phyloP scores from a whole-genome alignment of 2,113 vertebrate species.

The Verasper variegatus region DNA sequence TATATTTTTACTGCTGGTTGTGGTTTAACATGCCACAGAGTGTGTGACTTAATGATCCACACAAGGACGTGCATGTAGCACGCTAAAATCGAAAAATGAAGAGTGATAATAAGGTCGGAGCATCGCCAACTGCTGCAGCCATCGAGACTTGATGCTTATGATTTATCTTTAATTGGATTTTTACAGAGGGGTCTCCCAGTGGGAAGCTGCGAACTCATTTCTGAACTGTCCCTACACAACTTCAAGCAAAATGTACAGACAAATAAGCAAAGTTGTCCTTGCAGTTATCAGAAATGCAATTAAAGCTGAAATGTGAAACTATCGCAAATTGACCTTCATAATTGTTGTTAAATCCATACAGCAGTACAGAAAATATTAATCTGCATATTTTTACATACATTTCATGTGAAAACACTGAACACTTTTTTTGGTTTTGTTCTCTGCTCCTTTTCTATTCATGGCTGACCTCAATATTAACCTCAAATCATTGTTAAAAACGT shows the following conservation, averaged over 20 bases:
- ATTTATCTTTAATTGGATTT: conserved; percentile 60
- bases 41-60: conserved; percentile 22
- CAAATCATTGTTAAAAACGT: conserved; percentile 32
- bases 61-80: conserved; percentile 37
- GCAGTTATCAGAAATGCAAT: background rate
- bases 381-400: conserved; percentile 34
- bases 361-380: background rate
- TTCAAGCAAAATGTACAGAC: conserved; percentile 24
- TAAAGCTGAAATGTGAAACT: conserved; percentile 7
- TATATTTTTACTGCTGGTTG: background rate
- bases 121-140: conserved; percentile 20
- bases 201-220: conserved; percentile 49
- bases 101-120: conserved; percentile 40
- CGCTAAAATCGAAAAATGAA: conserved; percentile 43
- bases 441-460: conserved; percentile 16
- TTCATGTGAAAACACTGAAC: conserved; percentile 8
- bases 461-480: conserved; percentile 40
- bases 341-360: conserved; percentile 18
- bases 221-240: conserved; percentile 20
- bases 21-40: background rate
- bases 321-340: conserved; percentile 8
- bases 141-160: conserved; percentile 12
- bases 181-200: conserved; percentile 48
- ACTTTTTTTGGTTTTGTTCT: conserved; percentile 2
- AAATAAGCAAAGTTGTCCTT: conserved; percentile 24